Evolutionary conservation across 2,797 vertebrate genomes (phyloP).

Genomic region (Avahi laniger): DNA sequence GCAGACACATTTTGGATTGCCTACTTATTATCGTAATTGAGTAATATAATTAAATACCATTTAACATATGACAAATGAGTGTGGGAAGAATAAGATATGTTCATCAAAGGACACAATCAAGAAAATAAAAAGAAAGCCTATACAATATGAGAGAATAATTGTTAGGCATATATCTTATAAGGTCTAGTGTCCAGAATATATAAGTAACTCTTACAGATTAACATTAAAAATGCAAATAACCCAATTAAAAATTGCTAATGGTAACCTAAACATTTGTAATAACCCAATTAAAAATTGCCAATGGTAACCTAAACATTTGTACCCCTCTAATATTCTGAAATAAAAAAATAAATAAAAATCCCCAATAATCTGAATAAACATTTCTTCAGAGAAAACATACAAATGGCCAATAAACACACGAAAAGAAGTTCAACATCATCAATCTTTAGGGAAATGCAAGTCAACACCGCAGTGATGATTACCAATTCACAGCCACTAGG

Average conservation of each 20-base stretch:
- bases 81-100: background rate
- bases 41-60: background rate
- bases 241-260: background rate
- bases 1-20: background rate
- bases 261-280: no score
- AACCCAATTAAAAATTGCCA: background rate
- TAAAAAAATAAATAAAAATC: background rate
- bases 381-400: background rate
- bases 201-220: background rate
- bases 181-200: background rate
- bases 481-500: background rate
- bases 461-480: background rate
- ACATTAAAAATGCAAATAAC: background rate
- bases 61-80: background rate
- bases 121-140: background rate
- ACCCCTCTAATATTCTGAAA: no score
- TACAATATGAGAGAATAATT: background rate
- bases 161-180: background rate
- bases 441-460: background rate
- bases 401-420: background rate
- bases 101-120: background rate
- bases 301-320: no score
- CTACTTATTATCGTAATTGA: background rate
- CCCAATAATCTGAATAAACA: background rate
- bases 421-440: background rate